Evolutionary conservation across 2,888 invertebrate genomes (phyloP).

Genomic region (Cerastoderma edule): DNA sequence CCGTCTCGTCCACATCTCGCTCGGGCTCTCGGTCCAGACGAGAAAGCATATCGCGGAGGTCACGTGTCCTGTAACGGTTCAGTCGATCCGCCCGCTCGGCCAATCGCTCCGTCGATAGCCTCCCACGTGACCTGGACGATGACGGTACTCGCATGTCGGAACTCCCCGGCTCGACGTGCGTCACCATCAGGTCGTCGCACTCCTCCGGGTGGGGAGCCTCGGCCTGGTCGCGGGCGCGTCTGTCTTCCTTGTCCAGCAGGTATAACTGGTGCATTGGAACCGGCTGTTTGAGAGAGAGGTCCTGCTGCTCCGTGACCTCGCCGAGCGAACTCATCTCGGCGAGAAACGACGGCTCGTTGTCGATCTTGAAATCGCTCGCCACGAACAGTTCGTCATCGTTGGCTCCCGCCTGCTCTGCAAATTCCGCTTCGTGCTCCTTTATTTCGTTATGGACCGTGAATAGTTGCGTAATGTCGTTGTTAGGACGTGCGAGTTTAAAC

Average conservation of each 20-base stretch:
- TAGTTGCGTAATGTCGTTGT: conserved; percentile 73
- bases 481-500: conserved; percentile 69
- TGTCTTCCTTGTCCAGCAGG: conserved; percentile 64
- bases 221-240: conserved; percentile 39
- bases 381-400: conserved; percentile 75
- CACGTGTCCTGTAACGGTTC: conserved; percentile 35
- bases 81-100: conserved; percentile 38
- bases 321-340: conserved; percentile 77
- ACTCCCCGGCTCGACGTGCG: conserved; percentile 35
- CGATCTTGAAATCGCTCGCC: conserved; percentile 71
- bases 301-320: conserved; percentile 69
- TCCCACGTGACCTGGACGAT: conserved; percentile 25
- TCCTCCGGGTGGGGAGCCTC: conserved; percentile 54
- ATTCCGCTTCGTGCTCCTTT: conserved; percentile 72
- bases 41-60: conserved; percentile 33
- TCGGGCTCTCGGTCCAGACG: conserved; percentile 32
- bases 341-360: conserved; percentile 73
- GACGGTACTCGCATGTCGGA: conserved; percentile 4
- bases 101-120: conserved; percentile 18
- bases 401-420: conserved; percentile 66
- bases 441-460: conserved; percentile 76
- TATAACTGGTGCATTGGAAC: conserved; percentile 73
- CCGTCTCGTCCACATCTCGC: conserved; percentile 47
- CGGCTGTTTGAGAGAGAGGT: conserved; percentile 69
- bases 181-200: conserved; percentile 54